Evolutionary conservation across 2,113 vertebrate species (phyloP).

Genomic region (Saguinus imperator): DNA sequence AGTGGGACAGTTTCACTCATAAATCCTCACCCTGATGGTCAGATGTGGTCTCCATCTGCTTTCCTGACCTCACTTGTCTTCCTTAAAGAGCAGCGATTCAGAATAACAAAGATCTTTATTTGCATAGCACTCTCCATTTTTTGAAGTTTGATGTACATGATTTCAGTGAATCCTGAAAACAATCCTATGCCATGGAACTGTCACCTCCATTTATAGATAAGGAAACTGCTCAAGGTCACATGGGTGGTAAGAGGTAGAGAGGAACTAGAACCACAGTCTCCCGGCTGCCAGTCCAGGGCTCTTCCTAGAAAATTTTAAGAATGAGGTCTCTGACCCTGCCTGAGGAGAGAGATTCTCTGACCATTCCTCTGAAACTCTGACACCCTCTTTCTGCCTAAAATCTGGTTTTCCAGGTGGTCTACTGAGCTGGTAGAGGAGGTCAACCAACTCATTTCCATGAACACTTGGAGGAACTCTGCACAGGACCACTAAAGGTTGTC

Average conservation of each 20-base stretch:
- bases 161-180: neutral
- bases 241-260: neutral
- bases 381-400: neutral
- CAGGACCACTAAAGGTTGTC: neutral
- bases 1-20: neutral
- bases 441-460: neutral
- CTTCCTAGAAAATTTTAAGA: slow-evolving; percentile 44
- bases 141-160: neutral
- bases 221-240: slow-evolving; percentile 18
- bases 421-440: neutral
- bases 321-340: neutral
- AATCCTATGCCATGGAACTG: neutral
- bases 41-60: neutral
- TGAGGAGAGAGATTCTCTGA: neutral
- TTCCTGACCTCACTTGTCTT: neutral
- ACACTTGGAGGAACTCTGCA: neutral
- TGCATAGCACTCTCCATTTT: neutral
- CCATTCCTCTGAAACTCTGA: neutral
- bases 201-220: neutral
- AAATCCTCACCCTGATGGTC: slow-evolving; percentile 29
- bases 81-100: neutral
- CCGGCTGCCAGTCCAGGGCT: neutral
- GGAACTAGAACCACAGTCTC: neutral
- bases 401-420: neutral
- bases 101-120: slow-evolving; percentile 38